Percentiles rank a stretch among this genome's conserved stretches.
These are phyloP conservation scores for Elmis aenea DNA, from an alignment of 2,888 invertebrate genomes.

Conservation along the genomic window DNA sequence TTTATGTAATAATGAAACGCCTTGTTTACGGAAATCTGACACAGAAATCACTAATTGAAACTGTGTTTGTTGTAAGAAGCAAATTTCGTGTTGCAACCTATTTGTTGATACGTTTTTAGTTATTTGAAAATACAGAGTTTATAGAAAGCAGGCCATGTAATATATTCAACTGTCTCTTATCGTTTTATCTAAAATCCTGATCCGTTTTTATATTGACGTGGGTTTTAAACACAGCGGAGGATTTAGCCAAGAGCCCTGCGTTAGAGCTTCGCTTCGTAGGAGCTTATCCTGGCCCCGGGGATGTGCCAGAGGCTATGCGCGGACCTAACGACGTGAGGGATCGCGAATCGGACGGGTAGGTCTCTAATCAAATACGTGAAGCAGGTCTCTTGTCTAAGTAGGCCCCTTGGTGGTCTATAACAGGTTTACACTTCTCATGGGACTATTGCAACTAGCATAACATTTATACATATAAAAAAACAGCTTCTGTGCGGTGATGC, in stretches of 20 bases:
- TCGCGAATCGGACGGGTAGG: conserved; percentile 34
- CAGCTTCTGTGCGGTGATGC: conserved; percentile 38
- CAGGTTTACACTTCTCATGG: conserved; percentile 29
- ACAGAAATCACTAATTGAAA: too few relatives aligned
- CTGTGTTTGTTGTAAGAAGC: too few relatives aligned
- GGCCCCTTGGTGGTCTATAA: conserved; percentile 33
- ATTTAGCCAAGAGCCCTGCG: conserved; percentile 16
- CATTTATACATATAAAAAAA: conserved; percentile 19
- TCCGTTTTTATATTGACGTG: conserved; percentile 26
- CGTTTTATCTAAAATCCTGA: conserved; percentile 13
- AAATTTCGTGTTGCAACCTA: too few relatives aligned
- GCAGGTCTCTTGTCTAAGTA: conserved; percentile 38
- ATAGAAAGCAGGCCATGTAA: too few relatives aligned
- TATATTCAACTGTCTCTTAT: conserved; percentile 9
- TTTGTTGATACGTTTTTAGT: too few relatives aligned
- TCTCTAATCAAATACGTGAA: conserved; percentile 42
- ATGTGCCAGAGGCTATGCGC: conserved; percentile 22
- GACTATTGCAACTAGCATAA: conserved; percentile 25
- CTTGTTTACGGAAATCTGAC: too few relatives aligned
- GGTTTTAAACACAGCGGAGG: conserved; percentile 12
- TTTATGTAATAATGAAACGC: too few relatives aligned
- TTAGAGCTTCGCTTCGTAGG: conserved; percentile 29
- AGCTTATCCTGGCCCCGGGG: conserved; percentile 30
- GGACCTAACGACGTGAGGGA: conserved; percentile 40
- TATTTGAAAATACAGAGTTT: too few relatives aligned